These are phyloP conservation scores for Oryzaephilus surinamensis DNA, from an alignment of 1,140 invertebrate genomes.

Conservation along the genomic window DNA sequence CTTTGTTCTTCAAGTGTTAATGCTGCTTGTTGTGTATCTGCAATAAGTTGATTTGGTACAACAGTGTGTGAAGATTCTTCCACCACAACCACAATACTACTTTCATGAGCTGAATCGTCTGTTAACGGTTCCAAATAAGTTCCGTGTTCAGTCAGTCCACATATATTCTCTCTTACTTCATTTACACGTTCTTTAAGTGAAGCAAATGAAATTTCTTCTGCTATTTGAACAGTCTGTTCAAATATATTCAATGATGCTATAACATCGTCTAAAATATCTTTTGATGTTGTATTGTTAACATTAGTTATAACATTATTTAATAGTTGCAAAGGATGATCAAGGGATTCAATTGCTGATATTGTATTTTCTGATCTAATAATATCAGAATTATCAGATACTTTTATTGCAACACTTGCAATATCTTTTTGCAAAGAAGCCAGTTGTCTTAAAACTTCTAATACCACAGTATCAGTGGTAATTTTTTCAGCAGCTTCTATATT, in stretches of 20 bases:
- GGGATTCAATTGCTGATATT: conserved; percentile 21
- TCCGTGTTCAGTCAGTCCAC: conserved; percentile 16
- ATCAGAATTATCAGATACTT: too few relatives aligned
- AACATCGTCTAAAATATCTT: conserved; percentile 29
- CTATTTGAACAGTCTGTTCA: conserved; percentile 29
- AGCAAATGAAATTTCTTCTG: conserved; percentile 21
- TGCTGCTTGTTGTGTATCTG: conserved; percentile 16
- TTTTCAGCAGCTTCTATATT: conserved; percentile 31
- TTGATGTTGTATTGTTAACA: too few relatives aligned
- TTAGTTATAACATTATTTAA: conserved; percentile 29
- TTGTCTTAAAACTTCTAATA: conserved; percentile 29
- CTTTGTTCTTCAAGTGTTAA: background rate
- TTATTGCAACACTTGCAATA: conserved; percentile 18
- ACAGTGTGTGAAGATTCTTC: conserved; percentile 22
- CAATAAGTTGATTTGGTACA: conserved; percentile 17
- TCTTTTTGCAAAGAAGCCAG: conserved; percentile 31
- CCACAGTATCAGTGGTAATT: conserved; percentile 17
- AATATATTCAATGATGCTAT: conserved; percentile 32
- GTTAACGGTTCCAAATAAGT: conserved; percentile 9
- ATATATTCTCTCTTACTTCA: conserved; percentile 29
- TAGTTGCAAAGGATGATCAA: conserved; percentile 29
- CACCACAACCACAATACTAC: conserved; percentile 24
- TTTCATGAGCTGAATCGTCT: conserved; percentile 8
- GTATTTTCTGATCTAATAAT: too few relatives aligned
- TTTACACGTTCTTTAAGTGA: conserved; percentile 20